Evolutionary conservation across 2,113 vertebrate species (phyloP), one percentile per base, ranked within the genome.

Genomic region (Clarias macrocephalus): DNA sequence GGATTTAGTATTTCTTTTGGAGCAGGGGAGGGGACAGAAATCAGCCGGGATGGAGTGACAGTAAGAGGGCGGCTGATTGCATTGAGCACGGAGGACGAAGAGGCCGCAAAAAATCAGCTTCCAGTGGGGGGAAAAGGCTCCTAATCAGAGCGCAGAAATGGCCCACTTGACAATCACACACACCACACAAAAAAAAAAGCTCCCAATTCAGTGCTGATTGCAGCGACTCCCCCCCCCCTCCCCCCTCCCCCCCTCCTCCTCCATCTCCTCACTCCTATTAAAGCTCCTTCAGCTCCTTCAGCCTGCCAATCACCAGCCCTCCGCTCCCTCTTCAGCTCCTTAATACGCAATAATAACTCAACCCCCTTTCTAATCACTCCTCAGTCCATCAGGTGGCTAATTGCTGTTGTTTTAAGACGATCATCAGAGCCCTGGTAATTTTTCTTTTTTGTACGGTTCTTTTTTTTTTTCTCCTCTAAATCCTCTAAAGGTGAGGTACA

Each of bases 141-240:
- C 88, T 90, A 89, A 90, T 90, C 89, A 90, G 88, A 76, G 75
- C 42, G 42, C 66, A 85, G 70, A 90, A 90, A 90, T 90, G 88
- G 88, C 73, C 86, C 89, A 90, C 89, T 90, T 80, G 86, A 90
- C 86, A 90, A 90, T 90, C 89, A 90, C 84, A 80, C 30, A 66
- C 81, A 28, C 48, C 83, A 86, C 83, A 86, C 87, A 82, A 84
- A 89, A 88, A 90, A 86, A 88, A 89, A 86, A 81, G 84, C 73
- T 76, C 54, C 80, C 86, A 89, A 89, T 89, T 89, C 90, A 86
- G 25, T 68, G 42, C 88, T 90, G 88, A 90, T 90, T 90, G 90
- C 86, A 25, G 72, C 37, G 18, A 63, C 80, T 33, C 81, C 79
- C 62, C 72, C 65, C 73, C 75, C 68, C 76, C 72, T 73, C 73